Evolutionary conservation across 1,140 invertebrate species (phyloP), one percentile per base, ranked within the genome.

Genomic region (Drosophila virilis): DNA sequence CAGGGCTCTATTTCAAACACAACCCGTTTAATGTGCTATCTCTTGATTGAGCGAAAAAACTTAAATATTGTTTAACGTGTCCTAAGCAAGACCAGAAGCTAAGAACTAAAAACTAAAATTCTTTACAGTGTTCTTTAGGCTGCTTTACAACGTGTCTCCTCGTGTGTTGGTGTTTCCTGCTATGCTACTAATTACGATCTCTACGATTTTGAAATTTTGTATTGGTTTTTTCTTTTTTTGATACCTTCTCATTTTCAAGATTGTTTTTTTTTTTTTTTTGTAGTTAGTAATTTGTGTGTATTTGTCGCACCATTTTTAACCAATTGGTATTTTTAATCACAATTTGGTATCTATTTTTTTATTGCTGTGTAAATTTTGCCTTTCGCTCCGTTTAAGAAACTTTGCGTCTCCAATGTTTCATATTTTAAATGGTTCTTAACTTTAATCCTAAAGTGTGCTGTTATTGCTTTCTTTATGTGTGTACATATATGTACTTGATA

Each of bases 81-180:
- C 77, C 64, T 65, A 40, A 57, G 32, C 60, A 50, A 78, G 55
- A 59, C 61, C 50, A 74, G 68, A 65, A 45, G 64, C 50, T 68
- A 58, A 70, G 55, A 86, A 77, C 54, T 82, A 70, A 72, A 54
- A 51, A 12, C 28, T 2, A 57, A 77, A 45, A 88, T 89, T 88
- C 77, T 74, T 89, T 80, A 89, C 84, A 86, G 83, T 86, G 84
- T 86, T 58, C 64, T 79, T 76, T 86, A 89, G 83, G 83, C 67
- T 77, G 61, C 74, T 82, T 86, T 75, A 64, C 65, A 75, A 78
- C 76, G 83, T 77, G 68, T 86, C 57, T 83, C 76, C 76, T 89
- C 51, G 80, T 81, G 74, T 74, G 59, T 70, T 75, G 70, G 78
- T 84, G 75, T 84, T 80, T 83, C 69, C 70, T 77, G 62, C 55